Evolutionary conservation across 2,888 invertebrate species (phyloP).

Genomic region (Xestia sexstrigata): DNA sequence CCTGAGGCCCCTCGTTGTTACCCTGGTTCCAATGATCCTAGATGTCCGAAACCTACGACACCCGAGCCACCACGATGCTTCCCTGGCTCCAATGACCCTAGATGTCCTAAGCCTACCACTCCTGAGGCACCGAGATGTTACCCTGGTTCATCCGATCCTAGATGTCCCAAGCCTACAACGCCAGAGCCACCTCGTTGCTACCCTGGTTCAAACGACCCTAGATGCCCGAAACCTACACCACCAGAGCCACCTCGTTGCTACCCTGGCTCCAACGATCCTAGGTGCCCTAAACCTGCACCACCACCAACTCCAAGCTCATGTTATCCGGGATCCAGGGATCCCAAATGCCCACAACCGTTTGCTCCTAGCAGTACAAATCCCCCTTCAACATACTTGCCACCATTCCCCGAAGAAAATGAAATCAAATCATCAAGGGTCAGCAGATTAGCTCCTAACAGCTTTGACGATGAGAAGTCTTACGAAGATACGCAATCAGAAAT

Average conservation of each 20-base stretch:
- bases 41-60: slow-evolving; percentile 69
- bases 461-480: slow-evolving; percentile 75
- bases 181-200: slow-evolving; percentile 67
- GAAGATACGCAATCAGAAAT: slow-evolving; percentile 78
- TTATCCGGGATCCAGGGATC: slow-evolving; percentile 83
- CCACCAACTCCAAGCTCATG: slow-evolving; percentile 82
- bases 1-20: slow-evolving; percentile 57
- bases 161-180: slow-evolving; percentile 73
- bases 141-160: slow-evolving; percentile 63
- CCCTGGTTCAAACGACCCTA: slow-evolving; percentile 75
- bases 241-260: slow-evolving; percentile 75
- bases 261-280: slow-evolving; percentile 75
- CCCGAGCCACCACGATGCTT: slow-evolving; percentile 61
- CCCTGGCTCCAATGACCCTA: slow-evolving; percentile 69
- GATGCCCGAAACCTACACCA: slow-evolving; percentile 76
- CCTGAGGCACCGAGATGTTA: slow-evolving; percentile 68
- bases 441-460: slow-evolving; percentile 68
- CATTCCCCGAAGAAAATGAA: slow-evolving; percentile 85
- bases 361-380: slow-evolving; percentile 85
- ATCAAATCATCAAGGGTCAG: slow-evolving; percentile 76
- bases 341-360: slow-evolving; percentile 85
- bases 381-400: slow-evolving; percentile 87
- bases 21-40: slow-evolving; percentile 65
- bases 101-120: slow-evolving; percentile 72
- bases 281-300: slow-evolving; percentile 73